Percentiles rank a stretch among this genome's conserved stretches.
phyloP scores from a whole-genome alignment of 2,888 invertebrate species.

The Catocala fraxini region DNA sequence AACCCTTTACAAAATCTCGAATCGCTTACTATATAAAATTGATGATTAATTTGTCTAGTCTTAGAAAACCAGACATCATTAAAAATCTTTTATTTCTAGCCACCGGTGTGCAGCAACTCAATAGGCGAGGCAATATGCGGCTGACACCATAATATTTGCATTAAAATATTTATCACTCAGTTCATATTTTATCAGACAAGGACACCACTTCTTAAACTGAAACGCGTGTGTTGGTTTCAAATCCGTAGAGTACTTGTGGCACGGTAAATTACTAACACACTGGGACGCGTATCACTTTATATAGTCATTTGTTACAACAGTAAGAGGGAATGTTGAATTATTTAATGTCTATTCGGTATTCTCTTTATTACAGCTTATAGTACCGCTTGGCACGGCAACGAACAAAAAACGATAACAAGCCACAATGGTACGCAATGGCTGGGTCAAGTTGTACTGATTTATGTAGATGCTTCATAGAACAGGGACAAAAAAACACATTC shows the following conservation, averaged over 20 bases:
- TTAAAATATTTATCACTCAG: conserved; percentile 43
- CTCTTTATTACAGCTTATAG: conserved; percentile 24
- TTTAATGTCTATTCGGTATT: conserved; percentile 29
- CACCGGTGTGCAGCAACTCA: too few relatives aligned
- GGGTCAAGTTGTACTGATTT: conserved; percentile 28
- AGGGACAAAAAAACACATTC: neutral
- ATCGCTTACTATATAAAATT: too few relatives aligned
- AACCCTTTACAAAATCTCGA: too few relatives aligned
- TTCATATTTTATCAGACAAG: conserved; percentile 25
- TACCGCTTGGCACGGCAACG: conserved; percentile 17
- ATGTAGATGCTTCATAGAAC: conserved; percentile 22
- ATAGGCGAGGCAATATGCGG: too few relatives aligned
- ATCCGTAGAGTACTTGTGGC: conserved; percentile 54
- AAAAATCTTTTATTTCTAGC: too few relatives aligned
- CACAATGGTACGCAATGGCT: conserved; percentile 9
- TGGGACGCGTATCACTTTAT: conserved; percentile 49
- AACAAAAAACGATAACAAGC: conserved; percentile 29
- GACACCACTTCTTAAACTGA: conserved; percentile 32
- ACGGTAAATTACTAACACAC: conserved; percentile 51
- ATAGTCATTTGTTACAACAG: conserved; percentile 47
- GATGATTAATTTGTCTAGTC: too few relatives aligned
- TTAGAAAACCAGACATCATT: too few relatives aligned
- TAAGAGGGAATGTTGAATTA: conserved; percentile 44
- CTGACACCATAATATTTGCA: neutral
- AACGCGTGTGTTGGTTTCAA: conserved; percentile 38